phyloP scores from a whole-genome alignment of 1,140 invertebrate genomes.

The Drosophila persimilis region DNA sequence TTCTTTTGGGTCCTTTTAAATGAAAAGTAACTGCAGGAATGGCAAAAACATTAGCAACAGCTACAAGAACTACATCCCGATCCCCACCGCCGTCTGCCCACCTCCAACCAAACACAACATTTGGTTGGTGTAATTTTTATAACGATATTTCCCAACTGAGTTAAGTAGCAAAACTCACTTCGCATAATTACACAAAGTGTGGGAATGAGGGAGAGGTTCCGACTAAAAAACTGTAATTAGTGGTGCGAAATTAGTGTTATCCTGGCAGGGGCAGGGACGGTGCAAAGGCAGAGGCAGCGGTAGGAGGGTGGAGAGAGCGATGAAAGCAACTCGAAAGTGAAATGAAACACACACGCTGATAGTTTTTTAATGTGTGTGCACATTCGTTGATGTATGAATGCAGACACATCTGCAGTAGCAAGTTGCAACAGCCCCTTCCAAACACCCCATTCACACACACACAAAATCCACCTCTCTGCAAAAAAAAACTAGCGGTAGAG shows the following conservation, averaged over 20 bases:
- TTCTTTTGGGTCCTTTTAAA: conserved; percentile 1
- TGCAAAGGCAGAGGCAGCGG: conserved; percentile 1
- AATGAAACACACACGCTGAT: conserved; percentile 64
- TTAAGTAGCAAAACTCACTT: conserved; percentile 64
- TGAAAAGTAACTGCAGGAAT: conserved; percentile 19
- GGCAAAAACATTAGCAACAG: conserved; percentile 6
- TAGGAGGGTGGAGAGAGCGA: background rate
- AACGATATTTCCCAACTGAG: conserved; percentile 63
- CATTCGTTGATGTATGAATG: conserved; percentile 21
- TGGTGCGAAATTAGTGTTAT: conserved; percentile 73
- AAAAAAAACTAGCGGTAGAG: background rate
- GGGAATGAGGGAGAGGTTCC: background rate
- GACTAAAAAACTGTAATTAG: conserved; percentile 65
- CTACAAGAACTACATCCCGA: background rate
- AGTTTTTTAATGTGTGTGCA: conserved; percentile 58
- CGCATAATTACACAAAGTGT: conserved; percentile 63
- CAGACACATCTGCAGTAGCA: conserved; percentile 12
- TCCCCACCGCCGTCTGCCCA: too few species aligned
- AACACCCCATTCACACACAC: too few species aligned
- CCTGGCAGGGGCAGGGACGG: conserved; percentile 31
- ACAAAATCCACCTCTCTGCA: background rate
- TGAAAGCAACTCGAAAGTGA: conserved; percentile 46
- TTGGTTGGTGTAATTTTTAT: conserved; percentile 49
- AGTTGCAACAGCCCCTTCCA: too few species aligned
- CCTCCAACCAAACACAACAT: background rate